Conservation (phyloP, 2,113 vertebrate species). For the Erinaceus europaeus region DNA sequence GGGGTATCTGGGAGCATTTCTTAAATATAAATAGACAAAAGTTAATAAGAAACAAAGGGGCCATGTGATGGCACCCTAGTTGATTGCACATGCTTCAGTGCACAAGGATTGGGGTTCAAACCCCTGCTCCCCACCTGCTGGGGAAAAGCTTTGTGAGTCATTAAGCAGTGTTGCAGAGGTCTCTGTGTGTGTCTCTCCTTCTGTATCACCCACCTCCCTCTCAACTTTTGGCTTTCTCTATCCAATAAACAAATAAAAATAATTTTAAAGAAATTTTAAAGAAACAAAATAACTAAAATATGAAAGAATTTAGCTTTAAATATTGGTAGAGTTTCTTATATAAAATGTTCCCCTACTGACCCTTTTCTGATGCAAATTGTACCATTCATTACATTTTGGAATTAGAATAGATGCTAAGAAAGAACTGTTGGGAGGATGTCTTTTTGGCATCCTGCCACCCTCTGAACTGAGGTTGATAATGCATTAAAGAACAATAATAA, state of each 20-base stretch:
- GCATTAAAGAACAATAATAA: conserved; percentile 52
- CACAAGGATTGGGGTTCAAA: too few relatives aligned
- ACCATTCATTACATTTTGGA: not conserved
- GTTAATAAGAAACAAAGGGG: not conserved
- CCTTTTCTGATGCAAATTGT: not conserved
- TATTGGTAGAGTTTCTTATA: not conserved
- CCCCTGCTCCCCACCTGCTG: too few relatives aligned
- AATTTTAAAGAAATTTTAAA: too few relatives aligned
- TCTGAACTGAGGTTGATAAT: conserved; percentile 54
- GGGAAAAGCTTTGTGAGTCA: too few relatives aligned
- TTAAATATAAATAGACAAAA: conserved; percentile 11
- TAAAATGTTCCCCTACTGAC: not conserved
- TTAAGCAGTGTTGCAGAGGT: too few relatives aligned
- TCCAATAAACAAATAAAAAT: too few relatives aligned
- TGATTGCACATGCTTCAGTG: too few relatives aligned
- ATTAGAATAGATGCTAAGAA: not conserved
- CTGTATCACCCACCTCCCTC: too few relatives aligned
- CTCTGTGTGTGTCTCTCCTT: too few relatives aligned
- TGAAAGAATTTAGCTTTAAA: not conserved
- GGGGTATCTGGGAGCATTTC: not conserved
- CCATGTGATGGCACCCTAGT: too few relatives aligned
- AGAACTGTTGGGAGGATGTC: not conserved
- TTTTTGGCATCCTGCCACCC: conserved; percentile 51
- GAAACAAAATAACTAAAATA: conserved; percentile 7
- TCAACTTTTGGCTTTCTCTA: too few relatives aligned